Evolutionary conservation across 2,888 invertebrate genomes (phyloP), one percentile per base, ranked within the genome.

Genomic region (Acronicta leporina): DNA sequence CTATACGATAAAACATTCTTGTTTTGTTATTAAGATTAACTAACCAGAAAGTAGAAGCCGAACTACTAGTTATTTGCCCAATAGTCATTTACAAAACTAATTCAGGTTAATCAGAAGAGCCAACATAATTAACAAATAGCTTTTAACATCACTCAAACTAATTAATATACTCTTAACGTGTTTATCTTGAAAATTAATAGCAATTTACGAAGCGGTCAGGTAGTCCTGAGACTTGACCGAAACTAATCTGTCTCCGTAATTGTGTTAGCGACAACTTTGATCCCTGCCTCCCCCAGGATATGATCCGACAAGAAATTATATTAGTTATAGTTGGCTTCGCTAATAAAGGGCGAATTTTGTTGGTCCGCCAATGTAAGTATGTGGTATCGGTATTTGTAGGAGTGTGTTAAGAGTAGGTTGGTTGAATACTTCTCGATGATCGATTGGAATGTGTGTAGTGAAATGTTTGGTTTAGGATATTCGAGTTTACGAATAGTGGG

Each of bases 191-290:
- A 87, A 87, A 90, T 90, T 87, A 90, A 87, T 85, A 85, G 86
- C 84, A 89, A 87, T 87, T 83, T 83, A 72, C 75, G 82, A 83
- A 83, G 82, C 81, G 88, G 88, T 84, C 91, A 92, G 92, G 92
- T 91, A 84, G 81, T 67, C 52, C 48, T 15, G 55, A 47, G 84
- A 80, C 83, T 88, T 91, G 91, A 83, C 89, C 90, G 86, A 92
- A 94, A 92, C 93, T 94, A 94, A 94, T 94, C 92, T 87, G 84
- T 89, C 88, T 87, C 87, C 83, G 85, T 92, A 93, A 94, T 91
- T 92, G 89, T 87, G 92, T 94, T 94, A 94, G 87, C 81, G 91
- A 92, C 92, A 94, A 94, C 91, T 94, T 94, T 92, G 92, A 93
- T 92, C 92, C 92, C 86, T 82, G 80, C 81, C 76, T 89, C 93